phyloP scores from a whole-genome alignment of 2,797 vertebrate genomes.

The Cirrhinus molitorella region DNA sequence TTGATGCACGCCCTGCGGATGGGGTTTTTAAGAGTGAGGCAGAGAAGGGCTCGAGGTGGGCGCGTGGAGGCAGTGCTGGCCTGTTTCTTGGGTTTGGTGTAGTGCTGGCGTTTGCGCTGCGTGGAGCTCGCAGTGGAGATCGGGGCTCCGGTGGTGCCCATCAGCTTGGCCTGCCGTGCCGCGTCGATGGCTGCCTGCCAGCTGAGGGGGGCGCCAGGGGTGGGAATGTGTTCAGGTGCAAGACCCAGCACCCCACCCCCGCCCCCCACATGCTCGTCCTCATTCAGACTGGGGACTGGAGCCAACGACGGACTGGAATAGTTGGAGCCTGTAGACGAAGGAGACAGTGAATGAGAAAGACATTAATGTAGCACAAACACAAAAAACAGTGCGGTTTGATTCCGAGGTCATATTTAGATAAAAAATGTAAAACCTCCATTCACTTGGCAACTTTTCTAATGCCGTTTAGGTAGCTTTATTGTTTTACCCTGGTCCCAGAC shows the following conservation, averaged over 20 bases:
- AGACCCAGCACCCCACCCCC: conserved; percentile 89
- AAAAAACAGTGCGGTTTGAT: neutral
- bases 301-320: conserved; percentile 92
- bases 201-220: conserved; percentile 92
- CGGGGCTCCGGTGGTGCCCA: conserved; percentile 90
- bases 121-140: conserved; percentile 97
- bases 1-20: conserved; percentile 97
- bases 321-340: conserved; percentile 80
- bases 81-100: conserved; percentile 97
- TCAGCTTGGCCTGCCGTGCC: conserved; percentile 95
- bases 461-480: neutral
- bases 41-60: conserved; percentile 94
- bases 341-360: neutral
- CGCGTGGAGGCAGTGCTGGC: conserved; percentile 89
- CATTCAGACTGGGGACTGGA: conserved; percentile 82
- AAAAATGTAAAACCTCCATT: neutral
- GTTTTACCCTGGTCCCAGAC: neutral
- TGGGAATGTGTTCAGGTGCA: conserved; percentile 94
- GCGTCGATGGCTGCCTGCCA: conserved; percentile 99
- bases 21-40: conserved; percentile 97
- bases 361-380: neutral
- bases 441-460: neutral
- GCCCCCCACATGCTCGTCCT: conserved; percentile 83
- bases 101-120: conserved; percentile 94
- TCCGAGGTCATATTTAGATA: neutral